Conservation (phyloP, 1,140 invertebrate species). For the Leptopilina clavipes region DNA sequence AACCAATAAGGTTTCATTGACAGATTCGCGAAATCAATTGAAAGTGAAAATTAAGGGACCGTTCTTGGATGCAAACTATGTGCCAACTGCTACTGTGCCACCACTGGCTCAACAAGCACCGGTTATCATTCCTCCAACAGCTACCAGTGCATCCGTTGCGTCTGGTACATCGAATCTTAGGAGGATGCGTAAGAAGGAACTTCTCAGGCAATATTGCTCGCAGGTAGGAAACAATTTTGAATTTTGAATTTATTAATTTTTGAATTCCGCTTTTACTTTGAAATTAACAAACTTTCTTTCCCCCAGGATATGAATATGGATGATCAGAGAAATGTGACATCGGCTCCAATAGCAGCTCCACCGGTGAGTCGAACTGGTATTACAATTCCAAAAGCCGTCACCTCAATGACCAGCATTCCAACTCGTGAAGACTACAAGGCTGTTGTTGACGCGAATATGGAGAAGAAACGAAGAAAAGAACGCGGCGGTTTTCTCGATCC, state of each 20-base stretch:
- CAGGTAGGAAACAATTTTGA: no score
- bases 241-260: no score
- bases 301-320: conserved; percentile 89
- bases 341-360: conserved; percentile 77
- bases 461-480: conserved; percentile 83
- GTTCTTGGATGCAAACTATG: conserved; percentile 85
- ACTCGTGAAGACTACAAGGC: conserved; percentile 87
- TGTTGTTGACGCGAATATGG: conserved; percentile 78
- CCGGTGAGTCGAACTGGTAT: conserved; percentile 82
- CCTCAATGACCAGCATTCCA: conserved; percentile 88
- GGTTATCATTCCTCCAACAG: conserved; percentile 72
- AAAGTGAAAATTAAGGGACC: conserved; percentile 95
- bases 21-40: conserved; percentile 86
- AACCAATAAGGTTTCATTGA: conserved; percentile 80
- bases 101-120: conserved; percentile 76
- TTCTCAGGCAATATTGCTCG: conserved; percentile 88
- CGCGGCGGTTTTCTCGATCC: conserved; percentile 60
- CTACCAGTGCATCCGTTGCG: conserved; percentile 66
- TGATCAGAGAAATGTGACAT: conserved; percentile 76
- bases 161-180: conserved; percentile 84
- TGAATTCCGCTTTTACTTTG: no score
- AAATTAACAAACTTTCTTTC: neutral
- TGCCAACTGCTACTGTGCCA: conserved; percentile 74
- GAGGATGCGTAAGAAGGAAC: conserved; percentile 92
- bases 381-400: conserved; percentile 89